Conservation (phyloP, 2,797 vertebrate species). For the Cyprinodon diabolis region DNA sequence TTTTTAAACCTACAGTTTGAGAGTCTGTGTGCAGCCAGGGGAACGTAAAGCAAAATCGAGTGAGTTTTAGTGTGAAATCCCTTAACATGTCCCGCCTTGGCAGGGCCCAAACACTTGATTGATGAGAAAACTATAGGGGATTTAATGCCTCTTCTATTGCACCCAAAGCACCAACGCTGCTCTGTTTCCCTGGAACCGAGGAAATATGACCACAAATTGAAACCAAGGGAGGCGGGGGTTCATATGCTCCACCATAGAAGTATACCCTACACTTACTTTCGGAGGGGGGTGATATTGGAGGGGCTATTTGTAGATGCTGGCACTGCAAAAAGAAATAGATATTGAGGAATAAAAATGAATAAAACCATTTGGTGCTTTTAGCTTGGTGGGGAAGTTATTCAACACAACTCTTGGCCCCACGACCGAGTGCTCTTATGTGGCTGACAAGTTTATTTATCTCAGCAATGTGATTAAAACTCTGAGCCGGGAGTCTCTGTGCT, state of each 20-base stretch:
- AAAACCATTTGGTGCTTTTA: slow-evolving; percentile 37
- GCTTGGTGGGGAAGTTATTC: slow-evolving; percentile 48
- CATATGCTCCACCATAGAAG: slow-evolving; percentile 52
- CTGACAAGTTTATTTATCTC: slow-evolving; percentile 59
- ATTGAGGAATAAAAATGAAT: slow-evolving; percentile 53
- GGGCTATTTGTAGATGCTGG: slow-evolving; percentile 64
- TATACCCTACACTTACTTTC: slow-evolving; percentile 62
- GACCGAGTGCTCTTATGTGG: slow-evolving; percentile 26
- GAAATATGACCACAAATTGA: slow-evolving; percentile 62
- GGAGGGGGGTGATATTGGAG: neutral
- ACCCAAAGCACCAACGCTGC: slow-evolving; percentile 23
- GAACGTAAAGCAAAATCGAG: slow-evolving; percentile 35
- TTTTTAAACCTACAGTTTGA: neutral
- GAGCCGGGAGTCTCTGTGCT: slow-evolving; percentile 22
- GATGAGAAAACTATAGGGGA: slow-evolving; percentile 58
- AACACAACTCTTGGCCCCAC: slow-evolving; percentile 27
- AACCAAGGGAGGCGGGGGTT: slow-evolving; percentile 31
- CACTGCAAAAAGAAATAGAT: slow-evolving; percentile 62
- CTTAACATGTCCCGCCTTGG: slow-evolving; percentile 49
- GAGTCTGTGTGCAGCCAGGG: slow-evolving; percentile 20
- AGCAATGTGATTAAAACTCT: slow-evolving; percentile 49
- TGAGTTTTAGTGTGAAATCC: slow-evolving; percentile 52
- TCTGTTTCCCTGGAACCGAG: slow-evolving; percentile 34
- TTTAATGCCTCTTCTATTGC: slow-evolving; percentile 55
- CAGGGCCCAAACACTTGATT: slow-evolving; percentile 64